phyloP scores from a whole-genome alignment of 2,113 vertebrate genomes.

The Cyanistes caeruleus region DNA sequence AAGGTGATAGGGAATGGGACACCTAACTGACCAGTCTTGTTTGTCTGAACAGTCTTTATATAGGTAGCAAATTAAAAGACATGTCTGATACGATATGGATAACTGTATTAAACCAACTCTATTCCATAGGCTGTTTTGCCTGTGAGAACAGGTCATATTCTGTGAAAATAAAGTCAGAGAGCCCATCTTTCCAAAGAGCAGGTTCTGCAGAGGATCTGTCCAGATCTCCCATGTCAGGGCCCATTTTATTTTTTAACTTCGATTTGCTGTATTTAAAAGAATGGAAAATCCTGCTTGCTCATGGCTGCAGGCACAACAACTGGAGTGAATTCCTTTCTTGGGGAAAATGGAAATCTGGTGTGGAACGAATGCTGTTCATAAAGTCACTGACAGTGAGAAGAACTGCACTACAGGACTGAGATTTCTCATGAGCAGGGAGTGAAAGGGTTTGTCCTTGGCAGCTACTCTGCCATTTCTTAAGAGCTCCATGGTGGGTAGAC shows the following conservation, averaged over 20 bases:
- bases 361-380: background rate
- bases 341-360: background rate
- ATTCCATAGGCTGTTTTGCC: background rate
- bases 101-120: background rate
- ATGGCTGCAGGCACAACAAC: background rate
- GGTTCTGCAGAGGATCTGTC: background rate
- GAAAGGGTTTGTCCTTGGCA: background rate
- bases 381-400: background rate
- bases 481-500: background rate
- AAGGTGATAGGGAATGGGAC: background rate
- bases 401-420: background rate
- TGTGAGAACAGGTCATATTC: background rate
- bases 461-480: background rate
- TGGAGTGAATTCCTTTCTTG: background rate
- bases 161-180: background rate
- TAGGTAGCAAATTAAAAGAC: background rate
- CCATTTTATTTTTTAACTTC: background rate
- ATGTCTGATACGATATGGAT: background rate
- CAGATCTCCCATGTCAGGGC: background rate
- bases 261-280: background rate
- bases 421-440: background rate
- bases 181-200: background rate
- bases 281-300: background rate
- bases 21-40: background rate
- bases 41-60: background rate